Evolutionary conservation across 2,797 vertebrate genomes (phyloP).

Genomic region (Percopsis omiscomaycus): DNA sequence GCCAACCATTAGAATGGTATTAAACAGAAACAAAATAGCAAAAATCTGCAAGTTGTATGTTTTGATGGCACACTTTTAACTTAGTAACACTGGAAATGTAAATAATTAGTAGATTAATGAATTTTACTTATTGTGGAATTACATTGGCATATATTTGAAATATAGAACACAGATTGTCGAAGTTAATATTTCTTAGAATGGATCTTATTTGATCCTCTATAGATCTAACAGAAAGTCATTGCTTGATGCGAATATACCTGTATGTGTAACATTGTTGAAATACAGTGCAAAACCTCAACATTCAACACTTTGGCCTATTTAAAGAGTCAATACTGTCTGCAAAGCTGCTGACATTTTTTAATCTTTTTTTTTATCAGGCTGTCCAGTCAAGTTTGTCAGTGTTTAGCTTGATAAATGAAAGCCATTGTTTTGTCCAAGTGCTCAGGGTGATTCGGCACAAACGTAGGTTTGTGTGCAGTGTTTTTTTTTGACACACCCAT

Average conservation of each 20-base stretch:
- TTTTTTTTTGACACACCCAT: constrained; percentile 5
- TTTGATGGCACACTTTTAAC: no score
- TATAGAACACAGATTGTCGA: no score
- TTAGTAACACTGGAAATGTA: no score
- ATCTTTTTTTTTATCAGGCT: constrained; percentile 3
- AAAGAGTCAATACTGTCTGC: constrained; percentile 4
- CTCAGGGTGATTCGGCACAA: constrained; percentile 27
- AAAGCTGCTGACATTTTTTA: background rate
- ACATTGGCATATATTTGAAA: no score
- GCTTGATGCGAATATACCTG: no score
- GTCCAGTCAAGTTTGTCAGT: constrained; percentile 27
- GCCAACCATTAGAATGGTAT: background rate
- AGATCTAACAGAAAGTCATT: no score
- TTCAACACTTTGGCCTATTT: background rate
- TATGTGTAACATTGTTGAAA: no score
- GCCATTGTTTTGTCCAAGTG: constrained; percentile 22
- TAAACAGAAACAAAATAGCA: constrained; percentile 21
- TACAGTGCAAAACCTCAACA: no score
- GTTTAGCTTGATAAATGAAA: constrained; percentile 26
- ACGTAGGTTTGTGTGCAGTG: constrained; percentile 22
- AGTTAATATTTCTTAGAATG: no score
- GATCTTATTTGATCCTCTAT: no score
- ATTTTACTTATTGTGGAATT: no score
- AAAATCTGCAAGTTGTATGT: background rate
- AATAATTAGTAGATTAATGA: no score